Conservation (phyloP, 2,888 invertebrate genomes). For the Phaonia tiefii region DNA sequence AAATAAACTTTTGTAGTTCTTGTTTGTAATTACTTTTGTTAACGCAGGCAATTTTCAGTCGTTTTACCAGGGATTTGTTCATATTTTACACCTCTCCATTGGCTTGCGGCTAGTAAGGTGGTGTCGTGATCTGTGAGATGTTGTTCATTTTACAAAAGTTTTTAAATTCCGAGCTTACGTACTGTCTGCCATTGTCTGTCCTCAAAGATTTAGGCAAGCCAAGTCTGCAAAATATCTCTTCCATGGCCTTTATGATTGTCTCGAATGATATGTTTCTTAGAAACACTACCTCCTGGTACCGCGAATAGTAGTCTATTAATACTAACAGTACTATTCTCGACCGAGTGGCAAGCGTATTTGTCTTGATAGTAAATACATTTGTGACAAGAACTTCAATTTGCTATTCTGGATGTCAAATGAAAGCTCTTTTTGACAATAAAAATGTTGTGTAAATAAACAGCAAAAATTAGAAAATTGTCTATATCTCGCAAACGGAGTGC, state of each 20-base stretch:
- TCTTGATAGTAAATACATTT: too few species aligned
- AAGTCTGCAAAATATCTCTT: not conserved
- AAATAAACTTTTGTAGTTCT: not conserved
- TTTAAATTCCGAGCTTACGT: not conserved
- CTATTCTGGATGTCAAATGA: too few species aligned
- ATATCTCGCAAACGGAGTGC: too few species aligned
- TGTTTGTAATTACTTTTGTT: not conserved
- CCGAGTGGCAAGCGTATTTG: too few species aligned
- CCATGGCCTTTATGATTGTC: conserved; percentile 28
- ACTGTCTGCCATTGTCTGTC: not conserved
- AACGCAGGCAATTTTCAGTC: conserved; percentile 43
- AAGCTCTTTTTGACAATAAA: too few species aligned
- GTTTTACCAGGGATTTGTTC: conserved; percentile 45
- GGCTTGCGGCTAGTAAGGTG: not conserved
- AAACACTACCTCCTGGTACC: conserved; percentile 25
- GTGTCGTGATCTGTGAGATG: not conserved
- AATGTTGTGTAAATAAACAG: too few species aligned
- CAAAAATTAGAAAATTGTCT: too few species aligned
- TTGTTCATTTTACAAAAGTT: too few species aligned
- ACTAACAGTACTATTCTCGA: too few species aligned
- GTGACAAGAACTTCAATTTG: too few species aligned
- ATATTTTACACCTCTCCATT: not conserved
- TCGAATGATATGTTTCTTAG: conserved; percentile 44
- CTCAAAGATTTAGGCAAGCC: too few species aligned
- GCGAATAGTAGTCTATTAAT: not conserved